Percentiles rank a stretch among this genome's conserved stretches.
phyloP scores from a whole-genome alignment of 1,140 invertebrate species.

The Bombus confusus region DNA sequence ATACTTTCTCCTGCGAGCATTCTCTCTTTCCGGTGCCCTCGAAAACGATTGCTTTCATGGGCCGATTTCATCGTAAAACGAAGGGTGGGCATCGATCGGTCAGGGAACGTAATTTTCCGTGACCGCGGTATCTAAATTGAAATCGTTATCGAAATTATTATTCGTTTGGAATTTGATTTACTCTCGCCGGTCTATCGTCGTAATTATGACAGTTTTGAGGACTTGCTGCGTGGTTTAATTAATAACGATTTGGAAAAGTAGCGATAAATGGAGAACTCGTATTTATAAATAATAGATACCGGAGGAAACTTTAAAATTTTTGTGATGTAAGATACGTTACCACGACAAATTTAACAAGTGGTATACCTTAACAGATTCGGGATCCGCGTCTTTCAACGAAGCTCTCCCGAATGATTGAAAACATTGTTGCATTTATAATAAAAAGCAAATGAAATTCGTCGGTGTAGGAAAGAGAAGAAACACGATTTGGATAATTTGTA shows the following conservation, averaged over 20 bases:
- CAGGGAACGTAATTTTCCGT: slow-evolving; percentile 19
- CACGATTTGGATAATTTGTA: no score
- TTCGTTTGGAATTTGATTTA: slow-evolving; percentile 25
- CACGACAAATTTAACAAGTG: no score
- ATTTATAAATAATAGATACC: neutral
- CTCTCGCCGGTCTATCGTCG: neutral
- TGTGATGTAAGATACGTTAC: no score
- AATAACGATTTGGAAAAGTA: neutral
- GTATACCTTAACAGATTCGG: no score
- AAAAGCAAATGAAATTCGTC: no score
- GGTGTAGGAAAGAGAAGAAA: no score
- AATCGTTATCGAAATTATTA: slow-evolving; percentile 39
- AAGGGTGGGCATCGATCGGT: neutral
- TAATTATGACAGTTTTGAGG: neutral
- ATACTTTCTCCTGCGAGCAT: slow-evolving; percentile 39
- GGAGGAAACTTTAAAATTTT: neutral
- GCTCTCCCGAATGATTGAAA: no score
- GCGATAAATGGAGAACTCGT: no score
- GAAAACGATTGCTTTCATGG: slow-evolving; percentile 47
- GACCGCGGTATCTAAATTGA: slow-evolving; percentile 36
- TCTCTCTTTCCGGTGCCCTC: slow-evolving; percentile 11
- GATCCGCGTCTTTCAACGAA: no score
- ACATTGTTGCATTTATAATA: no score
- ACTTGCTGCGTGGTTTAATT: neutral
- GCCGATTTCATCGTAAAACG: slow-evolving; percentile 26